A percentile compares a stretch with the other conserved stretches of the same genome.
Evolutionary conservation across 2,797 vertebrate species (phyloP).

Genomic region (Rhabdophis nuchalis): DNA sequence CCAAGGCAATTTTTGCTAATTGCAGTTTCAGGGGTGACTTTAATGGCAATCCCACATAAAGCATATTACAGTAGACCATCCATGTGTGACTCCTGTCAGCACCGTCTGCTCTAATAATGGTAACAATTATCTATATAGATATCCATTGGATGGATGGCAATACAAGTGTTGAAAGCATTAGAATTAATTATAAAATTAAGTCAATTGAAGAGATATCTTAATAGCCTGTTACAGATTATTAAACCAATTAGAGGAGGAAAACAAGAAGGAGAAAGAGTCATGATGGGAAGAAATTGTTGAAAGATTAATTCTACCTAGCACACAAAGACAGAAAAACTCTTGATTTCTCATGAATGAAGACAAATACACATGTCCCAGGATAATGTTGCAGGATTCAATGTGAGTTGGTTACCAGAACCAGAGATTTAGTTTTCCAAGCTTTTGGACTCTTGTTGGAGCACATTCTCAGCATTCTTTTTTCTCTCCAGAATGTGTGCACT

Average conservation of each 20-base stretch:
- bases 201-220: neutral
- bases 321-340: neutral
- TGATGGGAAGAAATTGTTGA: neutral
- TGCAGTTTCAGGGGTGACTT: neutral
- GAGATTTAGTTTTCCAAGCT: neutral
- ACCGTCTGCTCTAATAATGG: neutral
- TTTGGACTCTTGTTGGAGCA: neutral
- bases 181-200: neutral
- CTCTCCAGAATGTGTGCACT: neutral
- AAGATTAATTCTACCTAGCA: neutral
- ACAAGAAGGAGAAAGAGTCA: neutral
- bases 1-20: neutral
- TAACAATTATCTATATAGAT: neutral
- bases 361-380: neutral
- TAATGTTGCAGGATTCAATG: neutral
- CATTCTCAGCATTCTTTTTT: neutral
- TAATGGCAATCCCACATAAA: neutral
- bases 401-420: neutral
- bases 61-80: neutral
- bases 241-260: neutral
- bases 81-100: neutral
- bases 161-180: neutral
- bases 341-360: neutral
- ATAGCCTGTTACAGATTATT: neutral
- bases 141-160: neutral